Conservation (phyloP, 2,888 invertebrate species). For the Margaritifera margaritifera region DNA sequence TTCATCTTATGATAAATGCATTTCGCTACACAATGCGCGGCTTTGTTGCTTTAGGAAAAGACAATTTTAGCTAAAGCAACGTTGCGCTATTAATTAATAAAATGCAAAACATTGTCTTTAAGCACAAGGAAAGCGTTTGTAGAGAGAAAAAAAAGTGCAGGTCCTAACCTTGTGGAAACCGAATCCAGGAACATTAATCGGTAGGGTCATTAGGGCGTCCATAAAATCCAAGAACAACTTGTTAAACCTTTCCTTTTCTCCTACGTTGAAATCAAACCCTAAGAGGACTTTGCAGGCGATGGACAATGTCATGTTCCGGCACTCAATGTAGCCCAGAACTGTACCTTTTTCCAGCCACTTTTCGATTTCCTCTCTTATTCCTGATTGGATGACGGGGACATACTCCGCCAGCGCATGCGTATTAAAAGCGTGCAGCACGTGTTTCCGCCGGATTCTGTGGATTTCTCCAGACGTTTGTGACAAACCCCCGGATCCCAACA, state of each 20-base stretch:
- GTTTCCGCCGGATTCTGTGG: constrained; percentile 45
- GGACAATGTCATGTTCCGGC: constrained; percentile 49
- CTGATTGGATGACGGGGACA: constrained; percentile 32
- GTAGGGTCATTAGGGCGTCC: constrained; percentile 61
- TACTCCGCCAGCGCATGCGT: constrained; percentile 33
- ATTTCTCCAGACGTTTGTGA: constrained; percentile 42
- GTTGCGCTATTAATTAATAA: too few relatives aligned
- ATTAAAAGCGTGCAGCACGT: constrained; percentile 44
- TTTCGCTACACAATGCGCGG: too few relatives aligned
- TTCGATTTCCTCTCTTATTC: constrained; percentile 21
- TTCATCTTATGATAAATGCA: too few relatives aligned
- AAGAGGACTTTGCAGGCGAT: constrained; percentile 49
- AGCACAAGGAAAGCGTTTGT: too few relatives aligned
- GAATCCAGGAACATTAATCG: constrained; percentile 60
- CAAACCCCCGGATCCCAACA: constrained; percentile 58
- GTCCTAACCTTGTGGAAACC: constrained; percentile 62
- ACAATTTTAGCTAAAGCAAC: too few relatives aligned
- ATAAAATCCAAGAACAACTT: constrained; percentile 42
- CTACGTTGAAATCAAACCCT: constrained; percentile 42
- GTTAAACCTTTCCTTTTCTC: constrained; percentile 20
- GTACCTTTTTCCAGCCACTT: constrained; percentile 37
- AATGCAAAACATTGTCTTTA: too few relatives aligned
- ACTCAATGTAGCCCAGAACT: constrained; percentile 50
- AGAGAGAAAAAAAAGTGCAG: too few relatives aligned
- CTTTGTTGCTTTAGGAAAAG: too few relatives aligned